phyloP scores from a whole-genome alignment of 2,113 vertebrate species.

The Pollachius pollachius region DNA sequence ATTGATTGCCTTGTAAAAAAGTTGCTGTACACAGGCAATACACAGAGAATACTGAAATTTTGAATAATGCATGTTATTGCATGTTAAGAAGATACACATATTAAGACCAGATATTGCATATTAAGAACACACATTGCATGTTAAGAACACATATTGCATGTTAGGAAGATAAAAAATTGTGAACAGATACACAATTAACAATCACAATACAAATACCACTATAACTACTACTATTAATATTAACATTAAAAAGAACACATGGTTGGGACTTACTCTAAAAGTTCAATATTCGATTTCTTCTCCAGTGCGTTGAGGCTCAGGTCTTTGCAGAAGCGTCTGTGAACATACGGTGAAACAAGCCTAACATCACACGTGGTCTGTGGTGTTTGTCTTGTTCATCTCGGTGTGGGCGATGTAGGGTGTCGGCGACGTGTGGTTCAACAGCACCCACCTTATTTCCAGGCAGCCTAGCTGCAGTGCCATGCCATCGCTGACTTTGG shows the following conservation, averaged over 20 bases:
- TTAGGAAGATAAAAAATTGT: background rate
- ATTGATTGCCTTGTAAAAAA: no score
- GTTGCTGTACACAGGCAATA: no score
- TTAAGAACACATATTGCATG: background rate
- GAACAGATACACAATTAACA: no score
- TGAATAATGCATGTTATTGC: background rate
- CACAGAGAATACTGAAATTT: no score
- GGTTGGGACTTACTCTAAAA: slow-evolving; percentile 83
- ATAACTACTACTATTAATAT: background rate
- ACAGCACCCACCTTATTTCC: slow-evolving; percentile 80
- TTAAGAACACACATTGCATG: no score
- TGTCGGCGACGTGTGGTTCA: background rate
- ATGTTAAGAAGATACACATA: background rate
- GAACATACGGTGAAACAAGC: background rate
- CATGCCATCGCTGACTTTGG: slow-evolving; percentile 92
- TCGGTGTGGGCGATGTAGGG: background rate
- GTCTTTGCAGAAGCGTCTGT: slow-evolving; percentile 93
- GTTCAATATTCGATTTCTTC: slow-evolving; percentile 92
- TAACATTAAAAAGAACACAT: background rate
- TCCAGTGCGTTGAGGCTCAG: slow-evolving; percentile 90
- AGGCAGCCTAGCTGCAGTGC: slow-evolving; percentile 92
- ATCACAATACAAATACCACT: background rate
- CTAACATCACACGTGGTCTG: background rate
- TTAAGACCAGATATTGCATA: no score
- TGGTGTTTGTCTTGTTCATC: background rate